Evolutionary conservation across 2,797 vertebrate genomes (phyloP).

Genomic region (Enteromius afrohamiltoni): DNA sequence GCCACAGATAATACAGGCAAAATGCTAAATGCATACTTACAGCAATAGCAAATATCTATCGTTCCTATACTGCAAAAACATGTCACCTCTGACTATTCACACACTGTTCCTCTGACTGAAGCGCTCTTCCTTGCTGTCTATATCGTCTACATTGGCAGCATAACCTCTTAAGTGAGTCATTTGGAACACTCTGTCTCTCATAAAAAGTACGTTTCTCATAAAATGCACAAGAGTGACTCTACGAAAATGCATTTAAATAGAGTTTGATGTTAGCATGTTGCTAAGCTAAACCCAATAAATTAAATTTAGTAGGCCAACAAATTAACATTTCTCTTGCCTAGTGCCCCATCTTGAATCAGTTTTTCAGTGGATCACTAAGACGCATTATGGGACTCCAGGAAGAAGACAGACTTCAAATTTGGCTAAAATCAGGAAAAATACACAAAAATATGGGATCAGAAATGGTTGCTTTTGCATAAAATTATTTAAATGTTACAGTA

Average conservation of each 20-base stretch:
- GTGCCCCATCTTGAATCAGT: neutral
- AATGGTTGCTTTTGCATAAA: neutral
- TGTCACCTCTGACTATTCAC: neutral
- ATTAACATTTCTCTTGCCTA: neutral
- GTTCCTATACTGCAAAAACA: constrained; percentile 7
- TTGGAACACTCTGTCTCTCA: neutral
- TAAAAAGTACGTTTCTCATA: neutral
- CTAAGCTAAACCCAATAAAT: neutral
- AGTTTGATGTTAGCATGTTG: neutral
- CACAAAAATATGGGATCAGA: neutral
- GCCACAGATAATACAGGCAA: constrained; percentile 63
- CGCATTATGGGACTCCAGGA: neutral
- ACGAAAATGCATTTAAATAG: neutral
- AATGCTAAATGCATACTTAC: constrained; percentile 40
- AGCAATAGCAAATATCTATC: neutral
- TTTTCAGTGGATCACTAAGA: neutral
- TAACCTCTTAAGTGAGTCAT: neutral
- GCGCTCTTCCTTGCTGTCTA: neutral
- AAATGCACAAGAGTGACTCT: neutral
- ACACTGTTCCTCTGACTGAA: neutral
- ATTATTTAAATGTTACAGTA: neutral
- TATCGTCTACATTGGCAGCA: neutral
- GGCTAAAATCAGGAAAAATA: neutral
- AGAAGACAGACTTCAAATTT: neutral
- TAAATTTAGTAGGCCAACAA: neutral